phyloP scores from a whole-genome alignment of 2,113 vertebrate genomes.

The Actenoides lindsayi region DNA sequence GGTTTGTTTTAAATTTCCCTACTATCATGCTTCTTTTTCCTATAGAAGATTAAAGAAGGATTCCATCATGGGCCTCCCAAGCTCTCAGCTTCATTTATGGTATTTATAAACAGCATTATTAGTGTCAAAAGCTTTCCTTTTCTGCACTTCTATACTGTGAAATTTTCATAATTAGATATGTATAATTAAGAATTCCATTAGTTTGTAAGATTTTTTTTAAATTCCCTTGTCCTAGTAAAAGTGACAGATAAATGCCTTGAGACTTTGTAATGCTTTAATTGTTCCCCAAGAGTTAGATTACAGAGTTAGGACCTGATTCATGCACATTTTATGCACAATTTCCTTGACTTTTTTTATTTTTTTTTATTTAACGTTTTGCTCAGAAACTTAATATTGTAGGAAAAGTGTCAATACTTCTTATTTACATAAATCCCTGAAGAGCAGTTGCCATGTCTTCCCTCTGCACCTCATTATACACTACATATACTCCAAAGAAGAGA shows the following conservation, averaged over 20 bases:
- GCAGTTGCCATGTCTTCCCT: background rate
- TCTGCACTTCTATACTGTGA: conserved; percentile 1
- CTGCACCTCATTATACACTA: conserved; percentile 9
- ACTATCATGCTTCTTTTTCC: background rate
- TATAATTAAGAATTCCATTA: conserved; percentile 72
- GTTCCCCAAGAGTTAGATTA: conserved; percentile 63
- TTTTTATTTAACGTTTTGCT: conserved; percentile 37
- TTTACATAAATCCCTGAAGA: conserved; percentile 13
- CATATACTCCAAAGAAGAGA: background rate
- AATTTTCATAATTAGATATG: conserved; percentile 61
- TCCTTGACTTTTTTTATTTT: background rate
- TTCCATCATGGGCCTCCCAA: background rate
- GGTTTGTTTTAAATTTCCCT: background rate
- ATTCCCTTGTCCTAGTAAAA: conserved; percentile 61
- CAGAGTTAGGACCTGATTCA: conserved; percentile 40
- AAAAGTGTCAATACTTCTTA: conserved; percentile 46
- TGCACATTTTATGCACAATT: conserved; percentile 63
- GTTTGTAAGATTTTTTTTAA: background rate
- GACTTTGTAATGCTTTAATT: conserved; percentile 61
- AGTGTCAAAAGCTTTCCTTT: background rate
- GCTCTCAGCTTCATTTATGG: background rate
- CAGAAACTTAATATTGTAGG: conserved; percentile 5
- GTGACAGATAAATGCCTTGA: conserved; percentile 64
- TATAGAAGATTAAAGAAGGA: background rate
- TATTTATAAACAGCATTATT: conserved; percentile 23